Evolutionary conservation across 1,140 invertebrate genomes (phyloP), one percentile per base, ranked within the genome.

Genomic region (Notospermus geniculatus): DNA sequence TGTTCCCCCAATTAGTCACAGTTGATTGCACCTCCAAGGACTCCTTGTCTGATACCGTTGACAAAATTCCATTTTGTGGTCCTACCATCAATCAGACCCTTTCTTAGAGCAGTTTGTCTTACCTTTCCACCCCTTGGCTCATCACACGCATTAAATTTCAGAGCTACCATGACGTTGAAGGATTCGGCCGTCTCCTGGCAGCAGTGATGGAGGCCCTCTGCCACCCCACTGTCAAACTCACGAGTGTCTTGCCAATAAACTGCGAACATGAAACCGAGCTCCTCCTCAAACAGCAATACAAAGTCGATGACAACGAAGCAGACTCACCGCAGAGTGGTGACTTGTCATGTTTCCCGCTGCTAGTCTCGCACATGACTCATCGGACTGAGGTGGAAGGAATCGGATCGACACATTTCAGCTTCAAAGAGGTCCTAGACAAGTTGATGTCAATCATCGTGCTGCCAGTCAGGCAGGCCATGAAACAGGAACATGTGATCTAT

Each of bases 371-470:
- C 77, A 91, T 92, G 84, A 90, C 86, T 59, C 88, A 88, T 71
- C 87, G 89, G 59, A 88, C 84, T 67, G 87, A 89, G 81, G 79
- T 84, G 70, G 86, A 85, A 70, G 83, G 81, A 59, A 58, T 66
- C 15, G 68, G 70, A 19, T 57, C 54, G 23, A 70, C 67, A 29
- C 76, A 80, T 29, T 93, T 91, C 87, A 87, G 89, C 2, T 90
- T 95, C 72, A 86, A 89, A 64, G 91, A 95, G 74, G 89, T 95
- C 2, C 78, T 96, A 0, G 89, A 93, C 41, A 84, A 87, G 52
- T 79, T 97, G 17, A 79, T 97, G 28, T 88, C 91, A 68, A 87
- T 97, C 7, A 88, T 92, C 32, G 84, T 89, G 5, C 85, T 88
- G 55, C 92, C 93, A 2, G 87, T 95, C 39, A 86, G 88, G 64